Evolutionary conservation across 2,113 vertebrate genomes (phyloP).

Genomic region (Numenius arquata): DNA sequence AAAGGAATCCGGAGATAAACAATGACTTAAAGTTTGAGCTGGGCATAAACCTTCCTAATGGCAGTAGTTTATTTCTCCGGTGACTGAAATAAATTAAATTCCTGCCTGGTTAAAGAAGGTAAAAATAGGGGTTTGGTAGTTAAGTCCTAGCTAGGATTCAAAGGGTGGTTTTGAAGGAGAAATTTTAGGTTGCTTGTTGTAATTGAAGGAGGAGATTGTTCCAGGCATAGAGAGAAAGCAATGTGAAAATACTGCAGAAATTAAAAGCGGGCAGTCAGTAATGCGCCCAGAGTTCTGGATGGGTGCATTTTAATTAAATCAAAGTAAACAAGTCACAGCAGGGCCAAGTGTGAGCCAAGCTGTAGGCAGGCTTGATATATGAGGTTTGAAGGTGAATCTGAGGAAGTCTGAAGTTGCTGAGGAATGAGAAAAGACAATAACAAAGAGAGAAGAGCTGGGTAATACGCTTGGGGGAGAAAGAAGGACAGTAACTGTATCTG

Average conservation of each 20-base stretch:
- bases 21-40: not conserved
- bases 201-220: not conserved
- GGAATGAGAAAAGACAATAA: not conserved
- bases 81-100: not conserved
- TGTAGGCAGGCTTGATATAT: not conserved
- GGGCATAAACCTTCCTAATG: not conserved
- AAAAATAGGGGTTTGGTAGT: not conserved
- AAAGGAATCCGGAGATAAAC: not conserved
- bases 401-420: conserved; percentile 2
- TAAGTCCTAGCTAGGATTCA: not conserved
- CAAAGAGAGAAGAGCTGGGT: not conserved
- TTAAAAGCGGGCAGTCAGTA: not conserved
- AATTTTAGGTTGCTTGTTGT: not conserved
- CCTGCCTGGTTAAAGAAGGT: not conserved
- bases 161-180: not conserved
- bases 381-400: conserved; percentile 44
- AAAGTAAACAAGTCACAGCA: conserved; percentile 57
- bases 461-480: not conserved
- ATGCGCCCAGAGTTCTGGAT: not conserved
- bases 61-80: not conserved
- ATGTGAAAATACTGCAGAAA: not conserved
- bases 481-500: not conserved
- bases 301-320: conserved; percentile 63
- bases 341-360: conserved; percentile 9
- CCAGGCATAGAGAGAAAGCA: not conserved